Base-by-base conservation (phyloP, 1,140 invertebrate genomes). In the Cydia strobilella region DNA sequence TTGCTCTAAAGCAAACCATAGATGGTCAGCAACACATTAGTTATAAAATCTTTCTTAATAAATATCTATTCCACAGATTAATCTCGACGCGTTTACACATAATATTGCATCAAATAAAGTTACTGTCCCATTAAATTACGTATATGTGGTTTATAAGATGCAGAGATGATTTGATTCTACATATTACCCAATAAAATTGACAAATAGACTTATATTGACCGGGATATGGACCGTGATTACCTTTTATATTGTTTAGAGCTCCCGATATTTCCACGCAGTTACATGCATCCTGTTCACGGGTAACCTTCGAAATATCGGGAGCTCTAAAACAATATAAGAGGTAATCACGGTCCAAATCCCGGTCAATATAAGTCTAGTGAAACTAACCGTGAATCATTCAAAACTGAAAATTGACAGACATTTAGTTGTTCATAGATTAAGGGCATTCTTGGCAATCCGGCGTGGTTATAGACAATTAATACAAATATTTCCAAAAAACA, bases 171-270 rank as follows among this genome's bases (percentile, higher is more conserved):
- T 23, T 69, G 65, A 42, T 69, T 69, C 15, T 35, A n/a, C n/a
- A n/a, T n/a, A 69, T 69, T 69, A 20, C 65, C 20, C 23, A 35
- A 69, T 69, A 31, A 31, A 31, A 42, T 42, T 69, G 31, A 69
- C 65, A 20, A n/a, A n/a, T n/a, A n/a, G n/a, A n/a, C n/a, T n/a
- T n/a, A n/a, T n/a, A n/a, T n/a, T n/a, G n/a, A n/a, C n/a, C n/a
- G n/a, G n/a, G n/a, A n/a, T n/a, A n/a, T n/a, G n/a, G n/a, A n/a
- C n/a, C n/a, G n/a, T n/a, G n/a, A n/a, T n/a, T n/a, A n/a, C n/a
- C n/a, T n/a, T n/a, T n/a, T n/a, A n/a, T n/a, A n/a, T n/a, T n/a
- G n/a, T n/a, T n/a, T n/a, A n/a, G n/a, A n/a, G n/a, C n/a, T n/a
- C n/a, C n/a, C n/a, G n/a, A n/a, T n/a, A n/a, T n/a, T n/a, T n/a